These are phyloP conservation scores for Pithys albifrons DNA, from an alignment of 2,113 vertebrate species.

Conservation along the genomic window DNA sequence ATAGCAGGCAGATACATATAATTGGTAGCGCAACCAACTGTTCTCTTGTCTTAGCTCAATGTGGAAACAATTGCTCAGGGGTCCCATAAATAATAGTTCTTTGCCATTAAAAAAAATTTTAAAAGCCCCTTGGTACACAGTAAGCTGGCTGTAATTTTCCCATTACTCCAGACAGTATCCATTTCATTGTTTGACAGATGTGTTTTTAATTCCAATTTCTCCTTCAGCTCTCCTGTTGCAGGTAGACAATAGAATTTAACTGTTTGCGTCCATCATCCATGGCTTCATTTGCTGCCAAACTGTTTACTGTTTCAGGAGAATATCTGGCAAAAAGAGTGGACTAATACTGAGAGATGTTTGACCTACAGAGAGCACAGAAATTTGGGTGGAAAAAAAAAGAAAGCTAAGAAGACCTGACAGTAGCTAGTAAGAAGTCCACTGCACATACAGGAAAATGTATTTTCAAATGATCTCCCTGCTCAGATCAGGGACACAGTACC, in stretches of 20 bases:
- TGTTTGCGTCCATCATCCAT: background rate
- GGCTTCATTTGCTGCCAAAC: background rate
- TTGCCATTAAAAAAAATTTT: no score
- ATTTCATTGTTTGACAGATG: slow-evolving; percentile 16
- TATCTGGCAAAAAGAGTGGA: background rate
- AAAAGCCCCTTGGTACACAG: background rate
- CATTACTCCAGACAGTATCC: slow-evolving; percentile 1
- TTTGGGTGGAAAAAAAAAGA: fast-evolving
- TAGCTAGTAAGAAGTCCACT: background rate
- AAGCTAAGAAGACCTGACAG: background rate
- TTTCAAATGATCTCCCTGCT: background rate
- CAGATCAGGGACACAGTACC: background rate
- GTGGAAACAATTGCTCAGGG: background rate
- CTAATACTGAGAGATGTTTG: background rate
- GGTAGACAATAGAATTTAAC: slow-evolving; percentile 24
- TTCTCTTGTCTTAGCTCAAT: background rate
- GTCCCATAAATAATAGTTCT: slow-evolving; percentile 12
- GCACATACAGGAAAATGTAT: background rate
- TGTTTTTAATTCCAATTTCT: background rate
- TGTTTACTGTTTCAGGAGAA: background rate
- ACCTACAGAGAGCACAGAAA: background rate
- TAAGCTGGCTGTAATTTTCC: slow-evolving; percentile 27
- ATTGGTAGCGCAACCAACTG: background rate
- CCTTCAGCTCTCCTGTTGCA: slow-evolving; percentile 1
- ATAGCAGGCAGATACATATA: background rate